Evolutionary conservation across 2,888 invertebrate genomes (phyloP).

Genomic region (Lithophane socia): DNA sequence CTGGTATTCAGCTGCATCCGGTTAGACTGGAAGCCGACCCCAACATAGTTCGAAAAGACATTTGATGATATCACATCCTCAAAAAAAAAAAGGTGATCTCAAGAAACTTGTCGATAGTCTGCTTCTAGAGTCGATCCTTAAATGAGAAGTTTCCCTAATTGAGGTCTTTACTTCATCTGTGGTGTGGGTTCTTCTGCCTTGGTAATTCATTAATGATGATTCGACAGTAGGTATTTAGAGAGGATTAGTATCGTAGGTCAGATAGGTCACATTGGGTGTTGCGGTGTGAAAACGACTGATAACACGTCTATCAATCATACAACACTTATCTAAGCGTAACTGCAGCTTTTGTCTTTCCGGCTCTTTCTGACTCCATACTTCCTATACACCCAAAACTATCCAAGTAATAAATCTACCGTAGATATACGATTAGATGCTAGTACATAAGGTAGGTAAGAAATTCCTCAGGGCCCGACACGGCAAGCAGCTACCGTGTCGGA

Average conservation of each 20-base stretch:
- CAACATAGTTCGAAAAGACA: too few relatives aligned
- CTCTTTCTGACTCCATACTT: not conserved
- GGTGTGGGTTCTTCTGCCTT: not conserved
- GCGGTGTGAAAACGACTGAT: not conserved
- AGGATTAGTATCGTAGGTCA: not conserved
- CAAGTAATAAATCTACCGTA: constrained; percentile 48
- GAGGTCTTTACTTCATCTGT: not conserved
- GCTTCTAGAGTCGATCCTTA: not conserved
- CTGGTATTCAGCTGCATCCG: too few relatives aligned
- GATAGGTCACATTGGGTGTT: not conserved
- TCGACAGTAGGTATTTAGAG: not conserved
- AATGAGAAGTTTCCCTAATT: not conserved
- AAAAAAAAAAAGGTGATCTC: not conserved
- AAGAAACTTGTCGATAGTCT: not conserved
- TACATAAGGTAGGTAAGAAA: constrained; percentile 44
- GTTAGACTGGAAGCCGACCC: too few relatives aligned
- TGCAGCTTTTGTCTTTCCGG: not conserved
- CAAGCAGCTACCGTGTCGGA: constrained; percentile 50
- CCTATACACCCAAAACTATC: constrained; percentile 25
- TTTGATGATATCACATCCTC: too few relatives aligned
- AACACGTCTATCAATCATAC: not conserved
- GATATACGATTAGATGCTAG: constrained; percentile 36
- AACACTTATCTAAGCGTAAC: not conserved
- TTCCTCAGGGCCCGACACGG: constrained; percentile 53
- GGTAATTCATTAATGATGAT: not conserved